phyloP scores from a whole-genome alignment of 2,113 vertebrate species.

The Dendrocopos noguchii region DNA sequence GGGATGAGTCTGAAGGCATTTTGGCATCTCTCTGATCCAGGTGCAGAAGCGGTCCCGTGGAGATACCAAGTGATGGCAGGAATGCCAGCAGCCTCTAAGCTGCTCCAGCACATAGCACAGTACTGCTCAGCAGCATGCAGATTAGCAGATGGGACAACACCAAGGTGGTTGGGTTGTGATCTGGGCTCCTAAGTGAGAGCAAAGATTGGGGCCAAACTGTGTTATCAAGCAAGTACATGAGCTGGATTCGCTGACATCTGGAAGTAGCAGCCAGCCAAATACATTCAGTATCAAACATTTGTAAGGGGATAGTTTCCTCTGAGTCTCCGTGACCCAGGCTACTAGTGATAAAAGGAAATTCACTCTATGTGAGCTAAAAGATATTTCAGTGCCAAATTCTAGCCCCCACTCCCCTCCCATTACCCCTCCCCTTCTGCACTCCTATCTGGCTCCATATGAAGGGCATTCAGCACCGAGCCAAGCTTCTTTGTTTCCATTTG shows the following conservation, averaged over 20 bases:
- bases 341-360: constrained; percentile 49
- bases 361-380: constrained; percentile 23
- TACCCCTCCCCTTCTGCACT: neutral
- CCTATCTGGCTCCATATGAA: neutral
- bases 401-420: neutral
- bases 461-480: neutral
- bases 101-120: accelerated
- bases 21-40: neutral
- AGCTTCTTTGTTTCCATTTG: neutral
- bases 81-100: neutral
- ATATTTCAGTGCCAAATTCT: constrained; percentile 19
- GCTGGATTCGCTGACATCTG: neutral
- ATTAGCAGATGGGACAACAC: neutral
- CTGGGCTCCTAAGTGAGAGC: neutral
- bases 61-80: neutral
- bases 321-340: constrained; percentile 27
- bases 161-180: neutral
- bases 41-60: neutral
- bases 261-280: constrained; percentile 37
- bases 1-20: neutral
- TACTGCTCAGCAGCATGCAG: accelerated
- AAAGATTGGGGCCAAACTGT: neutral
- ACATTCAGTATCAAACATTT: constrained; percentile 14
- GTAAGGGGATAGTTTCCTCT: constrained; percentile 29
- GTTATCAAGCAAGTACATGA: neutral